phyloP scores from a whole-genome alignment of 1,140 invertebrate species.

The Drosophila aff. region DNA sequence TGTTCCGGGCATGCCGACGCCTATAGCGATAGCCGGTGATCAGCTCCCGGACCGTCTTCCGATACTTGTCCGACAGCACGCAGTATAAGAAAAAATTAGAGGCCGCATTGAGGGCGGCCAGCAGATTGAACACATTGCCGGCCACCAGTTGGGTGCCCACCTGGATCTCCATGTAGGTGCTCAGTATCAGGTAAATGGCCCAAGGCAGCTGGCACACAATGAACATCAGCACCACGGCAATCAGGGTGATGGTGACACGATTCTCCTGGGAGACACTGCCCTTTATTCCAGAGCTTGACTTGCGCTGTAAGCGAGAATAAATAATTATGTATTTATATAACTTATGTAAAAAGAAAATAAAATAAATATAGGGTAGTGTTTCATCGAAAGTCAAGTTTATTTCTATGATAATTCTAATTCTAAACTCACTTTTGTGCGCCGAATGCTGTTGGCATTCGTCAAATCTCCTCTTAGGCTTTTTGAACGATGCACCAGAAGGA shows the following conservation, averaged over 20 bases:
- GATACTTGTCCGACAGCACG: slow-evolving; percentile 91
- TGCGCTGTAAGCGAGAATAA: slow-evolving; percentile 41
- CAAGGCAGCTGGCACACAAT: slow-evolving; percentile 90
- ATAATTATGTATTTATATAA: not conserved
- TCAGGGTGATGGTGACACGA: slow-evolving; percentile 91
- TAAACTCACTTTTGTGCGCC: slow-evolving; percentile 66
- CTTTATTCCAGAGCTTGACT: slow-evolving; percentile 55
- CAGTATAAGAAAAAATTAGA: slow-evolving; percentile 93
- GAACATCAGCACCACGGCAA: slow-evolving; percentile 91
- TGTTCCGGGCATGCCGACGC: slow-evolving; percentile 68
- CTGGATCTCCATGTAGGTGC: slow-evolving; percentile 58
- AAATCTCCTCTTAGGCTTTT: slow-evolving; percentile 86
- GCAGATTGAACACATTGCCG: slow-evolving; percentile 91
- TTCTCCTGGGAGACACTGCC: slow-evolving; percentile 87
- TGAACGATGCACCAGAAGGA: slow-evolving; percentile 88
- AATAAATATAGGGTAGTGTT: not conserved
- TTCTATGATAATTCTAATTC: no score
- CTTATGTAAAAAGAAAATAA: not conserved
- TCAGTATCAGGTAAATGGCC: slow-evolving; percentile 85
- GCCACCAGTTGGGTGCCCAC: slow-evolving; percentile 78
- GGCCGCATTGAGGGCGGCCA: slow-evolving; percentile 90
- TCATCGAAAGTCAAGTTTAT: no score
- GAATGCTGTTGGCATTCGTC: slow-evolving; percentile 86
- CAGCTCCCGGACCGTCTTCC: slow-evolving; percentile 89
- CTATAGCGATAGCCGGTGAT: slow-evolving; percentile 86